Percentiles rank a stretch among this genome's conserved stretches.
phyloP scores from a whole-genome alignment of 2,888 invertebrate species.

The Phorcus lineatus region DNA sequence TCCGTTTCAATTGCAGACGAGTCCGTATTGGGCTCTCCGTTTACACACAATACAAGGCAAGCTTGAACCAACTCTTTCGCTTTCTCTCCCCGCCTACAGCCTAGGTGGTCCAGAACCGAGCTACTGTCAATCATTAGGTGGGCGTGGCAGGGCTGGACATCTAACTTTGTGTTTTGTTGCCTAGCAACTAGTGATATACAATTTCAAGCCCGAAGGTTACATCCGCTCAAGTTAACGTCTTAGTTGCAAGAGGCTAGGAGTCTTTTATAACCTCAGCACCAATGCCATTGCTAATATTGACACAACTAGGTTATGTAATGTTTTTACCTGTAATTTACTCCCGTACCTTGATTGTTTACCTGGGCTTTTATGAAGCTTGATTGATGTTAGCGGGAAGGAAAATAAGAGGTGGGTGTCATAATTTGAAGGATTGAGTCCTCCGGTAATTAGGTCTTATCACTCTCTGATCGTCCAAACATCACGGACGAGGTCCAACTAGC shows the following conservation, averaged over 20 bases:
- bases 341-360: conserved; percentile 7
- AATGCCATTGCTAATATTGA: conserved; percentile 11
- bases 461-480: conserved; percentile 1
- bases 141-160: conserved; percentile 1
- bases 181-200: neutral
- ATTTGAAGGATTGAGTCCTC: conserved; percentile 11
- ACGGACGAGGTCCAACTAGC: neutral
- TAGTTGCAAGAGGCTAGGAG: conserved; percentile 1
- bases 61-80: neutral
- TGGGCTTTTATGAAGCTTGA: neutral
- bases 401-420: conserved; percentile 18
- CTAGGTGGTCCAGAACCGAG: conserved; percentile 1
- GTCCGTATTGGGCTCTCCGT: conserved; percentile 4
- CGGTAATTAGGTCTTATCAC: conserved; percentile 13
- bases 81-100: neutral
- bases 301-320: neutral
- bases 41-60: neutral
- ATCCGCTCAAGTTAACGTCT: neutral
- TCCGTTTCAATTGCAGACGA: conserved; percentile 18
- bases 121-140: conserved; percentile 8
- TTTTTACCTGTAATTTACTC: conserved; percentile 18
- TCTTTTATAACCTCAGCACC: neutral
- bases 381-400: conserved; percentile 7
- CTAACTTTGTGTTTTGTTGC: neutral
- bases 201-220: conserved; percentile 3